Base-by-base conservation (phyloP, 2,888 invertebrate genomes). In the Itoplectis maculator region DNA sequence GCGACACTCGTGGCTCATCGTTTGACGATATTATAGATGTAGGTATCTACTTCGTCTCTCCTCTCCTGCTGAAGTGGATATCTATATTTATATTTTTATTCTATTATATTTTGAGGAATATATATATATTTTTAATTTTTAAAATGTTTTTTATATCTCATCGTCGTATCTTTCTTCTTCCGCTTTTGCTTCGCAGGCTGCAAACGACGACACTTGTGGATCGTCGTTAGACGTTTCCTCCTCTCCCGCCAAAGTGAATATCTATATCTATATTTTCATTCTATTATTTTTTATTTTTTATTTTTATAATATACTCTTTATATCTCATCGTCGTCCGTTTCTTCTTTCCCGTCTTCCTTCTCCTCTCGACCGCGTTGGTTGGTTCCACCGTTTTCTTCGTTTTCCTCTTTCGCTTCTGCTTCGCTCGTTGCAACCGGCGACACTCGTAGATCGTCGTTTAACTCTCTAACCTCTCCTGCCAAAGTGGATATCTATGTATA, bases 81-180 rank as follows among this genome's bases (percentile, higher is more conserved):
- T n/a, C n/a, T n/a, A n/a, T n/a, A n/a, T n/a, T n/a, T n/a, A n/a
- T n/a, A n/a, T n/a, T n/a, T n/a, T n/a, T n/a, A n/a, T n/a, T n/a
- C n/a, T n/a, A n/a, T n/a, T n/a, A n/a, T n/a, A n/a, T n/a, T n/a
- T n/a, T n/a, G n/a, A n/a, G n/a, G n/a, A n/a, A n/a, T n/a, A n/a
- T n/a, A n/a, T n/a, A n/a, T n/a, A n/a, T n/a, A n/a, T n/a, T n/a
- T n/a, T n/a, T n/a, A n/a, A n/a, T n/a, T n/a, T n/a, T n/a, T n/a
- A n/a, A n/a, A n/a, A n/a, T n/a, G n/a, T n/a, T n/a, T n/a, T n/a
- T n/a, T n/a, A n/a, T n/a, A n/a, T n/a, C n/a, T n/a, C n/a, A n/a
- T n/a, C n/a, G n/a, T n/a, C n/a, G n/a, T n/a, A n/a, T 84, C 65
- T 81, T 83, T 51, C 80, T 76, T 20, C 75, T 76, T 45, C 82